phyloP scores from a whole-genome alignment of 2,888 invertebrate species.

The Abrostola triplasia region DNA sequence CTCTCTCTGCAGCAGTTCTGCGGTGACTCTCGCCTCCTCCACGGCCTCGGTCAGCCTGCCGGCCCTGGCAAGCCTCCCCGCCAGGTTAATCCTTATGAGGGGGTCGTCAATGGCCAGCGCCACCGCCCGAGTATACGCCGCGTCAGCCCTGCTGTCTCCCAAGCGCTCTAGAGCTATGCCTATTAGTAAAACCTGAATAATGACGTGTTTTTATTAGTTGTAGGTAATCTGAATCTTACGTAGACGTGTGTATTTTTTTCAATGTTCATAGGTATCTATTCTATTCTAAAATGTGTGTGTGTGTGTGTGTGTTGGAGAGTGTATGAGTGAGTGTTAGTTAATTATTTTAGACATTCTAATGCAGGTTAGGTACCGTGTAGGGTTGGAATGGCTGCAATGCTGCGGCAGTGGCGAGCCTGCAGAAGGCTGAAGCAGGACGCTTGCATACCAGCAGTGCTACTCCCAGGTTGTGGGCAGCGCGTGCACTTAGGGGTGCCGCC shows the following conservation, averaged over 20 bases:
- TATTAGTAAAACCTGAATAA: slow-evolving; percentile 75
- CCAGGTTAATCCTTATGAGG: slow-evolving; percentile 76
- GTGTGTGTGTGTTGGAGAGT: too few relatives aligned
- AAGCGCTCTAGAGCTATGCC: slow-evolving; percentile 79
- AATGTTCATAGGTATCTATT: too few relatives aligned
- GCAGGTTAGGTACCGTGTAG: slow-evolving; percentile 65
- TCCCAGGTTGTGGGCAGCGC: slow-evolving; percentile 78
- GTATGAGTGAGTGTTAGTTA: too few relatives aligned
- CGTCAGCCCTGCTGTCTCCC: slow-evolving; percentile 76
- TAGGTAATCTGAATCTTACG: neutral
- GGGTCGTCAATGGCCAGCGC: slow-evolving; percentile 72
- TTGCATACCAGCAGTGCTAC: slow-evolving; percentile 74
- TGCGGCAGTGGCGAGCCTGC: slow-evolving; percentile 78
- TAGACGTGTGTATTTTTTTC: neutral
- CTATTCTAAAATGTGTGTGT: too few relatives aligned
- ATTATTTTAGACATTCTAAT: neutral
- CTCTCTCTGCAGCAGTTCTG: slow-evolving; percentile 63
- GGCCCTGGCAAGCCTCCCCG: slow-evolving; percentile 74
- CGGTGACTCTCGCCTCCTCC: slow-evolving; percentile 66
- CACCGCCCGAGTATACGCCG: slow-evolving; percentile 75
- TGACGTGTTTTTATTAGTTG: too few relatives aligned
- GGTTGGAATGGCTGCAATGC: slow-evolving; percentile 78
- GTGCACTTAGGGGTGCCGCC: slow-evolving; percentile 78
- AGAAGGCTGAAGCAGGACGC: slow-evolving; percentile 80
- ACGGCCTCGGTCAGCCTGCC: slow-evolving; percentile 69